Evolutionary conservation across 2,797 vertebrate genomes (phyloP).

Genomic region (Rachycentron canadum): DNA sequence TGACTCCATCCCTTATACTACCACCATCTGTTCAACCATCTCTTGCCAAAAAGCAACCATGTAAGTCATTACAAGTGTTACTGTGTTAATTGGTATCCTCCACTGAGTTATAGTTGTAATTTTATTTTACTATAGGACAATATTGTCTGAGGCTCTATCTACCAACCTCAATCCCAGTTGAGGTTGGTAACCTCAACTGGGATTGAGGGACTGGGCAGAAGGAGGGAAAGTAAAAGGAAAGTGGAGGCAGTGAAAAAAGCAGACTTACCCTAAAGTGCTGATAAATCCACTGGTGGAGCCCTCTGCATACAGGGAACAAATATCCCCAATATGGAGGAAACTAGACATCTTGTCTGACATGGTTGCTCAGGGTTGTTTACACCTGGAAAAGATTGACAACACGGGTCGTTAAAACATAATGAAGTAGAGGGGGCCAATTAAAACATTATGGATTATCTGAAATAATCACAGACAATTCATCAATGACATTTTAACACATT

Average conservation of each 20-base stretch:
- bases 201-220: not conserved
- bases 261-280: conserved; percentile 97
- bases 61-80: conserved; percentile 4
- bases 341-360: conserved; percentile 99
- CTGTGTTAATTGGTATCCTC: conserved; percentile 1
- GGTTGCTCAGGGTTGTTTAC: conserved; percentile 75
- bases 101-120: not conserved
- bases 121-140: not conserved
- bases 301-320: conserved; percentile 98
- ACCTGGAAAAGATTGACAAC: conserved; percentile 76
- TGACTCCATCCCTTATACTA: not conserved
- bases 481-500: not conserved
- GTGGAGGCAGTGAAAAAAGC: not conserved
- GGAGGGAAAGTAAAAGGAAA: too few species aligned
- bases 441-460: not conserved
- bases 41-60: conserved; percentile 11
- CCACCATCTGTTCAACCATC: not conserved
- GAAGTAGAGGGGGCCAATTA: not conserved
- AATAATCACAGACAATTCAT: not conserved
- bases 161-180: not conserved
- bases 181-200: not conserved
- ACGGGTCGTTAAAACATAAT: conserved; percentile 11
- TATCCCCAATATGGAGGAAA: conserved; percentile 99
- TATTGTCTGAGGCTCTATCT: not conserved
- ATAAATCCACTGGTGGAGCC: conserved; percentile 98